These are phyloP conservation scores for Latrodectus geometricus DNA, from an alignment of 1,140 invertebrate genomes.

Conservation along the genomic window DNA sequence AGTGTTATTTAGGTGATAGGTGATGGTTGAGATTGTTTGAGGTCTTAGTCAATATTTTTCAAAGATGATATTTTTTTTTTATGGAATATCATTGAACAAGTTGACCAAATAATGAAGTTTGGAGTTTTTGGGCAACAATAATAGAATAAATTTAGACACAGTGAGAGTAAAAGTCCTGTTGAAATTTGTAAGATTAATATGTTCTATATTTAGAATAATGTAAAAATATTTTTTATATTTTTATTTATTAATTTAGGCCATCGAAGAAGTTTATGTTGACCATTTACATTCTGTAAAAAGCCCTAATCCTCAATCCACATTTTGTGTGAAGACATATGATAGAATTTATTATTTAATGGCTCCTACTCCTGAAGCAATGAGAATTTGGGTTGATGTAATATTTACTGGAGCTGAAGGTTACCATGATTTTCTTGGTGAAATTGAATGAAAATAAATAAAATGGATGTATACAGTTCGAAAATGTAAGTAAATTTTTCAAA, in stretches of 20 bases:
- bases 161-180: too few species aligned
- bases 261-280: slow-evolving; percentile 97
- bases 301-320: slow-evolving; percentile 81
- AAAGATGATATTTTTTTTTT: too few species aligned
- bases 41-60: too few species aligned
- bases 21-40: too few species aligned
- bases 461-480: background rate
- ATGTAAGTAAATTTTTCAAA: background rate
- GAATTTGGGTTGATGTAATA: slow-evolving; percentile 97
- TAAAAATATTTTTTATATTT: background rate
- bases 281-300: slow-evolving; percentile 81
- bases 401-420: slow-evolving; percentile 91
- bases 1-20: too few species aligned
- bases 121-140: too few species aligned
- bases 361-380: slow-evolving; percentile 90
- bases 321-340: slow-evolving; percentile 95
- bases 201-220: background rate
- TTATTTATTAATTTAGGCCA: slow-evolving; percentile 77
- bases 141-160: too few species aligned
- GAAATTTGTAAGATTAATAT: too few species aligned
- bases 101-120: too few species aligned
- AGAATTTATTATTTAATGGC: slow-evolving; percentile 92
- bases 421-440: slow-evolving; percentile 73
- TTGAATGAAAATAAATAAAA: slow-evolving; percentile 32
- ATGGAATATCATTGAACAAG: too few species aligned